Base-by-base conservation (phyloP, 2,888 invertebrate species). In the Iphiclides podalirius region DNA sequence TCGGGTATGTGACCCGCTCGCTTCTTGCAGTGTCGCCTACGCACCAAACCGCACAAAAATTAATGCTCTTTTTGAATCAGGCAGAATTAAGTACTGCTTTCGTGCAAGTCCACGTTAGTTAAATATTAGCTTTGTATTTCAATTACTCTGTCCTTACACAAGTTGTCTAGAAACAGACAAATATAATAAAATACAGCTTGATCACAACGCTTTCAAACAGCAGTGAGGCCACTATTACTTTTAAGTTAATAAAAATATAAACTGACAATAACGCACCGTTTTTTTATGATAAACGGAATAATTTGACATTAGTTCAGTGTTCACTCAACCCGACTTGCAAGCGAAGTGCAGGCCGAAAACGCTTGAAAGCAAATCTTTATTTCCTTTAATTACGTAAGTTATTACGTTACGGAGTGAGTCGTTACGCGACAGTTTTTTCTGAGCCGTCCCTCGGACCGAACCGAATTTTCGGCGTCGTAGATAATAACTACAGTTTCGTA, bases 1-100 rank as follows among this genome's bases (percentile, higher is more conserved):
- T 93, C n/a, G 94, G 94, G 77, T 93, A 94, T 58, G 89, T 67
- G 59, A 76, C 70, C 68, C 91, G 89, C 62, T 91, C 92, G 53
- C 75, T 75, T 73, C 90, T 90, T 36, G 80, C 66, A 56, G 85
- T 83, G 66, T 92, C 91, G 58, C 86, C 91, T 91, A 64, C 4
- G 66, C 31, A 45, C 12, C 8, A 35, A 20, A 20, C 6, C 6
- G 20, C 20, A 20, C 20, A 20, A 20, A 20, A 20, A 20, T 6
- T 6, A 6, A 4, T 20, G 20, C 20, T 6, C 4, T 20, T 20
- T n/a, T n/a, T n/a, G n/a, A n/a, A n/a, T n/a, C n/a, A n/a, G n/a
- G n/a, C n/a, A n/a, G n/a, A n/a, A n/a, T n/a, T n/a, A n/a, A n/a
- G n/a, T n/a, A n/a, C n/a, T n/a, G n/a, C n/a, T n/a, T n/a, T n/a